Evolutionary conservation across 2,113 vertebrate species (phyloP), one percentile per base, ranked within the genome.

Genomic region (Anolis sagrei): DNA sequence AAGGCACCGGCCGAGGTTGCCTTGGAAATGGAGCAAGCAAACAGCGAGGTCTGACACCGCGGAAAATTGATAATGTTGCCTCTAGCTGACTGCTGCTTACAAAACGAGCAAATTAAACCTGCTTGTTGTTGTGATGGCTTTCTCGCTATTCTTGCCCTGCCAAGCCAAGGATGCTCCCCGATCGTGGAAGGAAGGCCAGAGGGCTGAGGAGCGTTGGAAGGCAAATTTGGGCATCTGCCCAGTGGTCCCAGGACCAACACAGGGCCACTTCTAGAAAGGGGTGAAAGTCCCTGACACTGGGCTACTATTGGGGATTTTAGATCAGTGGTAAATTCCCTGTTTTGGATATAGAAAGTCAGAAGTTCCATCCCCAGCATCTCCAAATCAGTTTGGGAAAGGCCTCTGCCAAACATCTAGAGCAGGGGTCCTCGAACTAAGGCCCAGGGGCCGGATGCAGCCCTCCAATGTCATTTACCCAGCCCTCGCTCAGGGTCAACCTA

Each of bases 31-130:
- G 3, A 10, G 4, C 39, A 21, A 0, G 7, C 48, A 25, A 51
- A 18, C 25, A 87, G 51, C 81, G 51, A 76, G 72, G 72, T 86
- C 3, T 36, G 51, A 21, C 4, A 76, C 34, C 11, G 18, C 27
- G 2, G 14, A 79, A 58, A 58, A n/a, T 25, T 79, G 83, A 13
- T 1, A 84, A 66, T 23, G 9, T 7, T 29, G 36, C 23, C n/a
- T 29, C 27, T 72, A 0, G 0, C 70, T 32, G 13, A 23, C 2
- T 49, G 27, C 76, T 44, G 0, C 51, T 66, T 72, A 23, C n/a
- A 2, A 73, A 83, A 81, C 25, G 49, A 73, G 79, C 61, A 88
- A 84, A 85, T 13, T 58, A 85, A 49, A 79, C 32, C 0, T n/a
- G 16, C 25, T 8, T 27, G 64, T 51, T 32, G 64, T 9, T 68